Conservation (phyloP, 2,113 vertebrate species). For the Oplegnathus fasciatus region DNA sequence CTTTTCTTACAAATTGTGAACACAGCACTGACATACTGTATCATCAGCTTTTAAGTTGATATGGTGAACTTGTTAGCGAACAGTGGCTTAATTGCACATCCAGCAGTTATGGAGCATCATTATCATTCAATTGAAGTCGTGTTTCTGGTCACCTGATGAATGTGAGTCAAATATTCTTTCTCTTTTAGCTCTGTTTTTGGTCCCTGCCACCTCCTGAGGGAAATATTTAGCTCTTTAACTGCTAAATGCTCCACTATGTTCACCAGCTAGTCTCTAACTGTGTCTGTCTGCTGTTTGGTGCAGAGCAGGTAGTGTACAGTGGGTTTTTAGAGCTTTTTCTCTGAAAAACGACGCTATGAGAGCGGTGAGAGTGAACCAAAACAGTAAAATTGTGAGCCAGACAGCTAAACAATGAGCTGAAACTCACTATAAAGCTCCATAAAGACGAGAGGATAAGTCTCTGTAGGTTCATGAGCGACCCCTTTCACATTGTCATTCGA, state of each 20-base stretch:
- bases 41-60: too few relatives aligned
- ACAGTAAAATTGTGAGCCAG: background rate
- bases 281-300: background rate
- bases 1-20: background rate
- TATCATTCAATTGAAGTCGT: too few relatives aligned
- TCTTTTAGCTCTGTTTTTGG: too few relatives aligned
- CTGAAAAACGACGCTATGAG: background rate
- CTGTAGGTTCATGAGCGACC: background rate
- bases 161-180: too few relatives aligned
- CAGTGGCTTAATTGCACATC: too few relatives aligned
- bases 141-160: too few relatives aligned
- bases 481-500: background rate
- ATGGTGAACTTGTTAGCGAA: too few relatives aligned
- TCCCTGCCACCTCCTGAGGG: too few relatives aligned
- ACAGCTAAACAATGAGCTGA: background rate
- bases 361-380: too few relatives aligned
- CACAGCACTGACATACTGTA: background rate
- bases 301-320: background rate
- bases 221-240: too few relatives aligned
- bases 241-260: background rate
- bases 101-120: too few relatives aligned
- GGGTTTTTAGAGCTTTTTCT: background rate
- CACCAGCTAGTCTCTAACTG: background rate
- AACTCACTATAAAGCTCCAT: background rate
- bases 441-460: background rate